Conservation (phyloP, 2,888 invertebrate genomes). For the Cryptops parisi region DNA sequence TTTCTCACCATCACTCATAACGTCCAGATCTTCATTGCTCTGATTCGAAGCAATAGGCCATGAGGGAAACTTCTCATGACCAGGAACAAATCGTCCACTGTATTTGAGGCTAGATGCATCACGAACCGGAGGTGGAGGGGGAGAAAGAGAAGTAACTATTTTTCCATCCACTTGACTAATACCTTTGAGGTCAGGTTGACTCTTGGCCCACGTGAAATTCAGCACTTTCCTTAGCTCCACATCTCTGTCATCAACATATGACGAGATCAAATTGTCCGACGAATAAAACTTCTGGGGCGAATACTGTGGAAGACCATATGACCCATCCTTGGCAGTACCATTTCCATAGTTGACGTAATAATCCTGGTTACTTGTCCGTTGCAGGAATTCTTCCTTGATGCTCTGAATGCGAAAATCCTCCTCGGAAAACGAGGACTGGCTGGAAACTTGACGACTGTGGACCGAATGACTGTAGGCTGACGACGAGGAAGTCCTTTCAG, state of each 20-base stretch:
- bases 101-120: slow-evolving; percentile 51
- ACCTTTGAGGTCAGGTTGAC: slow-evolving; percentile 6
- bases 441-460: slow-evolving; percentile 64
- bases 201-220: slow-evolving; percentile 4
- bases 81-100: slow-evolving; percentile 46
- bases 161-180: slow-evolving; percentile 2
- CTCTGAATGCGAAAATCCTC: slow-evolving; percentile 17
- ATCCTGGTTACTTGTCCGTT: not conserved
- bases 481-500: slow-evolving; percentile 18
- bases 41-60: slow-evolving; percentile 55
- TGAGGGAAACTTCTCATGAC: slow-evolving; percentile 58
- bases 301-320: slow-evolving; percentile 6
- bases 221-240: not conserved
- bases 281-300: slow-evolving; percentile 3
- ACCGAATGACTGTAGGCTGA: slow-evolving; percentile 46
- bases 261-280: slow-evolving; percentile 6
- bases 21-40: slow-evolving; percentile 41
- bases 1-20: not conserved
- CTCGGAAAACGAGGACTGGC: slow-evolving; percentile 48
- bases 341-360: not conserved
- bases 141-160: slow-evolving; percentile 18
- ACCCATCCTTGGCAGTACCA: not conserved
- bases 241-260: slow-evolving; percentile 9
- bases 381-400: slow-evolving; percentile 11
- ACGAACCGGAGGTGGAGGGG: slow-evolving; percentile 41